phyloP scores from a whole-genome alignment of 2,888 invertebrate species.

The Apamea epomidion region DNA sequence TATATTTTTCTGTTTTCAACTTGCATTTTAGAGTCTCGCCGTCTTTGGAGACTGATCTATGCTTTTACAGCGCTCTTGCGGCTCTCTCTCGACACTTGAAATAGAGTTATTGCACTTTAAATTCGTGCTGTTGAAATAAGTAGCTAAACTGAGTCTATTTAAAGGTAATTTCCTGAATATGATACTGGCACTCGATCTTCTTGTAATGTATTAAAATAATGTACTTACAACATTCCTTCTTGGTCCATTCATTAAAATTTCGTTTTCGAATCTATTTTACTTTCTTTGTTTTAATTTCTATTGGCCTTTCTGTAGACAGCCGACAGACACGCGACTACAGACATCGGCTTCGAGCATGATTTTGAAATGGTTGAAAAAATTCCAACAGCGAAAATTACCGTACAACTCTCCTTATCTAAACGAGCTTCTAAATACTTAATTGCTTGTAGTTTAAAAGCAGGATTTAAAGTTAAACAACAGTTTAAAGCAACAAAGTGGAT shows the following conservation, averaged over 20 bases:
- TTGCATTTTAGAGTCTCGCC: conserved; percentile 81
- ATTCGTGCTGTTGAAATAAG: conserved; percentile 76
- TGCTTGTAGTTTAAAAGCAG: conserved; percentile 85
- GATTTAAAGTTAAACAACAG: conserved; percentile 80
- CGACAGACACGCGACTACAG: conserved; percentile 69
- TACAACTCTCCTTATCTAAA: conserved; percentile 82
- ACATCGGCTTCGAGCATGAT: conserved; percentile 79
- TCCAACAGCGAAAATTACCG: conserved; percentile 69
- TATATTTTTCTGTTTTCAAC: conserved; percentile 78
- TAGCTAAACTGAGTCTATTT: conserved; percentile 72
- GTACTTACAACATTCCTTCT: conserved; percentile 62
- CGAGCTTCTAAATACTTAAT: conserved; percentile 78
- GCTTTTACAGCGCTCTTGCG: conserved; percentile 78
- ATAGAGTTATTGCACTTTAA: conserved; percentile 83
- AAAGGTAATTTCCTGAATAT: conserved; percentile 71
- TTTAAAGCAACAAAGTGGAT: conserved; percentile 83
- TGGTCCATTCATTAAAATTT: conserved; percentile 69
- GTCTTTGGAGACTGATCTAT: conserved; percentile 77
- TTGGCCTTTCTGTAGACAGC: conserved; percentile 70
- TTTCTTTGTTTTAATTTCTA: conserved; percentile 70
- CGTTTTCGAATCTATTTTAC: conserved; percentile 65
- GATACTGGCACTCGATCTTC: conserved; percentile 77
- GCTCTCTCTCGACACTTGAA: conserved; percentile 80
- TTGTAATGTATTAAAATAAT: conserved; percentile 88
- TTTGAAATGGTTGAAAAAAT: conserved; percentile 60